Evolutionary conservation across 1,140 invertebrate genomes (phyloP).

Genomic region (Cotesia typhae): DNA sequence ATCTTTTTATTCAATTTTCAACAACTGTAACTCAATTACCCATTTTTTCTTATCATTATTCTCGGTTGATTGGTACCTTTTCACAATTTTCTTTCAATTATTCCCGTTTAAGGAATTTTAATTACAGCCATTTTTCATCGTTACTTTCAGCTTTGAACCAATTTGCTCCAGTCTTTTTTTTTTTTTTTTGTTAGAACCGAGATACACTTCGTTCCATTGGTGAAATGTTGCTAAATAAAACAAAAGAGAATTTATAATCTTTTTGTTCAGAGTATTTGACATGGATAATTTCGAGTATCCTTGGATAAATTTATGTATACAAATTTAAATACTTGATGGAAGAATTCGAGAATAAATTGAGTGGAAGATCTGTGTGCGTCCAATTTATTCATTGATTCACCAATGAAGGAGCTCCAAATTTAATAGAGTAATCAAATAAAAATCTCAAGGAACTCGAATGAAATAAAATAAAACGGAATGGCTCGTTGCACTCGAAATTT

Average conservation of each 20-base stretch:
- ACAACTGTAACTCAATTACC: conserved; percentile 16
- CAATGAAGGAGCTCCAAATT: neutral
- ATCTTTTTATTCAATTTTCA: conserved; percentile 21
- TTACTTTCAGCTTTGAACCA: neutral
- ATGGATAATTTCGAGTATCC: conserved; percentile 13
- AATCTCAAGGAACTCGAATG: conserved; percentile 2
- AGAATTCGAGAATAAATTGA: conserved; percentile 10
- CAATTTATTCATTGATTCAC: conserved; percentile 7
- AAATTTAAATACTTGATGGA: neutral
- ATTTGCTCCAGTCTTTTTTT: neutral
- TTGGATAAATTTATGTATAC: conserved; percentile 4
- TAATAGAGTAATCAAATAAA: neutral
- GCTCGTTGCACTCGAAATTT: neutral
- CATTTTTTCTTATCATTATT: conserved; percentile 20
- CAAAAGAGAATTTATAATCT: neutral
- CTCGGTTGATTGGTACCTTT: conserved; percentile 37
- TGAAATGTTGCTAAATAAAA: conserved; percentile 3
- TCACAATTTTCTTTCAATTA: conserved; percentile 44
- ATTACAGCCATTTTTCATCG: conserved; percentile 32
- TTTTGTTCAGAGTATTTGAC: conserved; percentile 10
- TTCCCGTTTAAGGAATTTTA: conserved; percentile 35
- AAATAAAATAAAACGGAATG: conserved; percentile 14
- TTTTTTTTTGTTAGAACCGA: conserved; percentile 7
- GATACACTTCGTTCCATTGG: conserved; percentile 30
- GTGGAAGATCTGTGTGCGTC: conserved; percentile 1